Conservation (phyloP, 2,888 invertebrate genomes). For the Conus canariensis region DNA sequence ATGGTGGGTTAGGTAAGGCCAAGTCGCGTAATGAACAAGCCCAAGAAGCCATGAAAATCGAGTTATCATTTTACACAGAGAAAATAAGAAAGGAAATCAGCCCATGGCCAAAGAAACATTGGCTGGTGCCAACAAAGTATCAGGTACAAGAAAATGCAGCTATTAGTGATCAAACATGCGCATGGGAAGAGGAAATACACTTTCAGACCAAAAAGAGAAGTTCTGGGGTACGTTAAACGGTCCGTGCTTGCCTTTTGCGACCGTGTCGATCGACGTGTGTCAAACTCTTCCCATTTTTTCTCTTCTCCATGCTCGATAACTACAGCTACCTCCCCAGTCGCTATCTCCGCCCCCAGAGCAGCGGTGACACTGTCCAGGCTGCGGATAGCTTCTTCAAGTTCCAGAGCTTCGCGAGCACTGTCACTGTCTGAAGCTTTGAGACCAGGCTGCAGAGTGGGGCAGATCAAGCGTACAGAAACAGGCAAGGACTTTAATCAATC, state of each 20-base stretch:
- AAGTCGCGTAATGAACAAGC: neutral
- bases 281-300: conserved; percentile 28
- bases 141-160: neutral
- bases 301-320: neutral
- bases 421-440: conserved; percentile 21
- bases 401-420: conserved; percentile 47
- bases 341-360: conserved; percentile 67
- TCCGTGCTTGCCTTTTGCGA: conserved; percentile 36
- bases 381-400: conserved; percentile 68
- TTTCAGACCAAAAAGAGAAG: neutral
- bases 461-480: conserved; percentile 25
- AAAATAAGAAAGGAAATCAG: neutral
- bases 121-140: neutral
- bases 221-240: neutral
- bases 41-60: neutral
- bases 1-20: too few relatives aligned
- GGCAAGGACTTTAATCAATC: neutral
- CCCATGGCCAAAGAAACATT: neutral
- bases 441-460: conserved; percentile 29
- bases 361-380: conserved; percentile 71
- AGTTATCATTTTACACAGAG: neutral
- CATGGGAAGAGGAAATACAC: neutral
- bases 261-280: conserved; percentile 8
- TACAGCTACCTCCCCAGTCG: conserved; percentile 36
- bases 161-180: neutral